phyloP scores from a whole-genome alignment of 2,113 vertebrate genomes.

The Ariopsis seemanni region DNA sequence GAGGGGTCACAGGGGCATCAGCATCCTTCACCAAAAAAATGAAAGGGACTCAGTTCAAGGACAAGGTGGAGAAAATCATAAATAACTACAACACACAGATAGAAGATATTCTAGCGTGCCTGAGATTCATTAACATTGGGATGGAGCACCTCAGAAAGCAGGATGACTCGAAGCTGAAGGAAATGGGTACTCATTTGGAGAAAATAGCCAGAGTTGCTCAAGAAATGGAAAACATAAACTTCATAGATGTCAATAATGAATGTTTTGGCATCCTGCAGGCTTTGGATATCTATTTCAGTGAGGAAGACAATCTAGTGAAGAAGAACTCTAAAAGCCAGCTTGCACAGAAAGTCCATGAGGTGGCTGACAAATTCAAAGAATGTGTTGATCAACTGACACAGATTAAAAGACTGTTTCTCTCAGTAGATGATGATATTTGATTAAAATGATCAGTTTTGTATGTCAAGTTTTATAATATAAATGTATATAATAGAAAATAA shows the following conservation, averaged over 20 bases:
- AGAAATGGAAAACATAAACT: neutral
- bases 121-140: constrained; percentile 44
- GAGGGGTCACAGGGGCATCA: constrained; percentile 61
- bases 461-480: neutral
- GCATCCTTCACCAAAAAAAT: constrained; percentile 60
- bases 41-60: constrained; percentile 37
- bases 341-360: constrained; percentile 40
- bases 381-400: constrained; percentile 34
- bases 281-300: constrained; percentile 52
- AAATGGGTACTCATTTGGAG: fast-evolving
- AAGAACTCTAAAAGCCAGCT: constrained; percentile 47
- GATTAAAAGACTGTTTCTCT: constrained; percentile 30
- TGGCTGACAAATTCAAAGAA: neutral
- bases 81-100: neutral
- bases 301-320: constrained; percentile 47
- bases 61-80: constrained; percentile 51
- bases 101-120: constrained; percentile 26
- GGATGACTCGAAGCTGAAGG: neutral
- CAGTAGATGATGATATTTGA: constrained; percentile 16
- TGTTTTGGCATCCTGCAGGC: constrained; percentile 5
- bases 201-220: neutral
- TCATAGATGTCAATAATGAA: neutral
- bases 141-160: constrained; percentile 34
- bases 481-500: no score
- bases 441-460: neutral